phyloP scores from a whole-genome alignment of 2,113 vertebrate genomes.

The Dromas ardeola region DNA sequence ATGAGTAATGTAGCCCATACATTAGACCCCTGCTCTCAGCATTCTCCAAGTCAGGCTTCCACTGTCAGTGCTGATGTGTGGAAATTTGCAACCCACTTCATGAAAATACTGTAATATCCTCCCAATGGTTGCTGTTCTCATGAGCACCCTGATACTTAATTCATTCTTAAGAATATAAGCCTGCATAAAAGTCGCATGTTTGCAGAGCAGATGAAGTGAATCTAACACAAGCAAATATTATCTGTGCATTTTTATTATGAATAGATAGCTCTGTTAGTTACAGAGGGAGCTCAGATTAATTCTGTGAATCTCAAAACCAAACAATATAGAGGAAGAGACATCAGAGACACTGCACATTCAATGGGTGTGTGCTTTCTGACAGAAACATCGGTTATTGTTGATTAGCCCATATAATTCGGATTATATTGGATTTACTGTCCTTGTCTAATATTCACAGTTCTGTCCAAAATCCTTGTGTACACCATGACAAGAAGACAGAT shows the following conservation, averaged over 20 bases:
- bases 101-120: background rate
- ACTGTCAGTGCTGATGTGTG: background rate
- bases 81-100: background rate
- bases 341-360: background rate
- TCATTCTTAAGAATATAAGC: background rate
- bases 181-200: background rate
- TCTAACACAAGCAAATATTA: background rate
- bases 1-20: background rate
- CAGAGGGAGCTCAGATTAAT: background rate
- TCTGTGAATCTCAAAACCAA: slow-evolving; percentile 11
- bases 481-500: background rate
- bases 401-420: background rate
- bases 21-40: background rate
- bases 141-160: background rate
- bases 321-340: background rate
- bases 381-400: background rate
- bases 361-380: background rate
- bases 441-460: background rate
- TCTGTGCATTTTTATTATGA: background rate
- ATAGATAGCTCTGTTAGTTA: background rate
- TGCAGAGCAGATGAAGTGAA: background rate
- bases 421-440: background rate
- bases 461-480: background rate
- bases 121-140: background rate
- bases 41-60: background rate